Evolutionary conservation across 2,113 vertebrate genomes (phyloP).

Genomic region (Microtus pennsylvanicus): DNA sequence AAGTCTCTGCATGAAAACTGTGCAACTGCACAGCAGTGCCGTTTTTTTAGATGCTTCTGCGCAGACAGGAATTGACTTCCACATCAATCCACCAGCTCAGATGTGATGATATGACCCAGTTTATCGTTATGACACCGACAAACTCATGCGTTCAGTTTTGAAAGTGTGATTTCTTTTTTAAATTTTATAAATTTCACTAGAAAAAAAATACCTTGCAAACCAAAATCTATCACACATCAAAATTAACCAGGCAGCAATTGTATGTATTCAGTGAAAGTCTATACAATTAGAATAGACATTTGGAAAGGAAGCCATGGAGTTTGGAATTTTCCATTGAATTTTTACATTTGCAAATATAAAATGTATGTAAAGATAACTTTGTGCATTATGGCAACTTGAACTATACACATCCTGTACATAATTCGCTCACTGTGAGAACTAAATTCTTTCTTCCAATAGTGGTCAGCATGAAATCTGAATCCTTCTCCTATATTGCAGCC

Average conservation of each 20-base stretch:
- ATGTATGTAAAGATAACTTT: not conserved
- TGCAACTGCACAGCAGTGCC: not conserved
- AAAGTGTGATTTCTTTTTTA: not conserved
- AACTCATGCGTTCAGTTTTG: conserved; percentile 15
- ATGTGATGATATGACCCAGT: not conserved
- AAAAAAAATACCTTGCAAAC: not conserved
- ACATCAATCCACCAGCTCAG: not conserved
- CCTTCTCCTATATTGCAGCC: not conserved
- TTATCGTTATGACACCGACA: not conserved
- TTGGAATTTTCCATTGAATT: not conserved
- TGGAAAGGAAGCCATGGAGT: not conserved
- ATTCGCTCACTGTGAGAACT: not conserved
- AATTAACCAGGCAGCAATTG: not conserved
- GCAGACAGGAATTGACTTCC: not conserved
- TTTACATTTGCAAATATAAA: not conserved
- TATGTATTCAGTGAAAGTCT: not conserved
- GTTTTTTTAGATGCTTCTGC: conserved; percentile 19
- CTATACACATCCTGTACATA: not conserved
- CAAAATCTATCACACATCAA: not conserved
- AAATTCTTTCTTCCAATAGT: not conserved
- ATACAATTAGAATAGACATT: not conserved
- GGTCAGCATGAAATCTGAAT: not conserved
- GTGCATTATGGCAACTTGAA: not conserved
- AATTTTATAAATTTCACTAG: not conserved
- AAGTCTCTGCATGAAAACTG: not conserved